Evolutionary conservation across 2,113 vertebrate genomes (phyloP).

Genomic region (Pseudopodoces humilis): DNA sequence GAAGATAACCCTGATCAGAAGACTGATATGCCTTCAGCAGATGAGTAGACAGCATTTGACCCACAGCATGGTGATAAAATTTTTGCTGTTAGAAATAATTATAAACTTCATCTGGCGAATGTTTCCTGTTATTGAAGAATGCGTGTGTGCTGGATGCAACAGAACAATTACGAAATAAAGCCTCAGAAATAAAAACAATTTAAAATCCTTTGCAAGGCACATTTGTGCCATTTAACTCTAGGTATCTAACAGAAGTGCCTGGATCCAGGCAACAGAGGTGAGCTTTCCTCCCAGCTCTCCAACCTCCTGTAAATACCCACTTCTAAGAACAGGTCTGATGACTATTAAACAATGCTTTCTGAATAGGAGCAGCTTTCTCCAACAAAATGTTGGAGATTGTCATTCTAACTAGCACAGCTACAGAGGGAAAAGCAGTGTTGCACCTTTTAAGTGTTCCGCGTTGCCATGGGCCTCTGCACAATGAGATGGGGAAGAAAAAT

Average conservation of each 20-base stretch:
- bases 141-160: neutral
- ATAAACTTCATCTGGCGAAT: neutral
- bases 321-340: neutral
- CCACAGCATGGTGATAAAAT: neutral
- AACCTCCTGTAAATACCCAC: neutral
- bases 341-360: neutral
- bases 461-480: neutral
- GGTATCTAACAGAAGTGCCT: neutral
- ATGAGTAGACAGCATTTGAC: neutral
- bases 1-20: neutral
- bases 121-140: neutral
- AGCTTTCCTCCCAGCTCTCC: neutral
- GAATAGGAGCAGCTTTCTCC: neutral
- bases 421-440: neutral
- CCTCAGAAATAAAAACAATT: neutral
- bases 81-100: neutral
- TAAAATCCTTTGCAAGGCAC: neutral
- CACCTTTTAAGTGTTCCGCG: neutral
- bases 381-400: neutral
- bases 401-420: neutral
- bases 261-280: neutral
- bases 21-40: neutral
- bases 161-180: neutral
- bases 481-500: neutral
- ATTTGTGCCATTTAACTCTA: neutral